Evolutionary conservation across 2,888 invertebrate genomes (phyloP).

Genomic region (Trichopria drosophilae): DNA sequence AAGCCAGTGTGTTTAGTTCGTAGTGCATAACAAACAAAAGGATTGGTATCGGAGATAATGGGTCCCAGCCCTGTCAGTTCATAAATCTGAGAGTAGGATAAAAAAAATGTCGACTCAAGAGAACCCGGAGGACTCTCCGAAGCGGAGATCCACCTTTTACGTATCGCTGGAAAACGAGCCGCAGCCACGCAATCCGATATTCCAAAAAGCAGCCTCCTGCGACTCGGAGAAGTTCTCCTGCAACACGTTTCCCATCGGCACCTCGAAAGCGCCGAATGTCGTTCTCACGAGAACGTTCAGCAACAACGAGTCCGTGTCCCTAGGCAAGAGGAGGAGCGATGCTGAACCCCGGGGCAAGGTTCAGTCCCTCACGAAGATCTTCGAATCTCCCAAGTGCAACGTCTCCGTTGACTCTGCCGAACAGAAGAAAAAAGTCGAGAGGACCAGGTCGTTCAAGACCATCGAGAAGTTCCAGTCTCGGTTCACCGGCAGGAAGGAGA

Average conservation of each 20-base stretch:
- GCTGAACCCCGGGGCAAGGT: slow-evolving; percentile 49
- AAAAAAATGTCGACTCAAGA: slow-evolving; percentile 43
- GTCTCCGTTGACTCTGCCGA: slow-evolving; percentile 25
- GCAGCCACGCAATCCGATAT: slow-evolving; percentile 36
- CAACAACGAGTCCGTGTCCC: slow-evolving; percentile 50
- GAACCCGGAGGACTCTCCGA: slow-evolving; percentile 50
- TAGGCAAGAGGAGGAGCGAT: too few species aligned
- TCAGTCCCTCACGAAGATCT: slow-evolving; percentile 54
- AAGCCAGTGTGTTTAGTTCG: too few species aligned
- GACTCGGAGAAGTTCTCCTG: slow-evolving; percentile 62
- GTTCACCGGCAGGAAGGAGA: slow-evolving; percentile 50
- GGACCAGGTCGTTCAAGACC: slow-evolving; percentile 55
- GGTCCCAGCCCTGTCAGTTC: too few species aligned
- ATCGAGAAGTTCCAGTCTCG: slow-evolving; percentile 54
- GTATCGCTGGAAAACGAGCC: slow-evolving; percentile 66
- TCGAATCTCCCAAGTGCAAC: slow-evolving; percentile 45
- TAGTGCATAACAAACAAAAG: too few species aligned
- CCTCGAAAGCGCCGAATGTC: slow-evolving; percentile 45
- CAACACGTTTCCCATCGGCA: slow-evolving; percentile 60
- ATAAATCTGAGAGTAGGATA: too few species aligned
- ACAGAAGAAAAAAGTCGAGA: slow-evolving; percentile 52
- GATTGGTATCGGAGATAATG: too few species aligned
- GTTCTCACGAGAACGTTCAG: slow-evolving; percentile 48
- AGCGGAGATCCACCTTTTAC: slow-evolving; percentile 74
- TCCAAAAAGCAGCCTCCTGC: slow-evolving; percentile 40